Evolutionary conservation across 2,888 invertebrate species (phyloP).

Genomic region (Lepidochitona cinerea): DNA sequence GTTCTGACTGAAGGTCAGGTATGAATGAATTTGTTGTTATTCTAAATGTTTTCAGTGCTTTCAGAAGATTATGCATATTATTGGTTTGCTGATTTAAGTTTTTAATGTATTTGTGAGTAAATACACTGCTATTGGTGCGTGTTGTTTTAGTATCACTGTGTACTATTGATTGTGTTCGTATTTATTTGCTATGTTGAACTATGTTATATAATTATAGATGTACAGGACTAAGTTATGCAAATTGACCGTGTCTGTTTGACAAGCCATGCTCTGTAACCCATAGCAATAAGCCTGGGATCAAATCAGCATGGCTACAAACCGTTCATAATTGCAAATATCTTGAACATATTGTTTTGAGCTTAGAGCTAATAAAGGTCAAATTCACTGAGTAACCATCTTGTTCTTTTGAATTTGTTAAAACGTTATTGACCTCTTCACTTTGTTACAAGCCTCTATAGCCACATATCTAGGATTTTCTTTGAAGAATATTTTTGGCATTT

Average conservation of each 20-base stretch:
- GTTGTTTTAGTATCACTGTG: neutral
- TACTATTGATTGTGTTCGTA: neutral
- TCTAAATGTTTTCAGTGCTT: slow-evolving; percentile 6
- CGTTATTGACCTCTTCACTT: neutral
- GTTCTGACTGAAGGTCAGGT: too few species aligned
- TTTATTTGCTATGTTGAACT: neutral
- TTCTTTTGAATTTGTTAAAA: too few species aligned
- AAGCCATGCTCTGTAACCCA: neutral
- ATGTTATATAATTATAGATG: neutral
- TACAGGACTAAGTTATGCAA: slow-evolving; percentile 7
- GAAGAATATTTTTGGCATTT: too few species aligned
- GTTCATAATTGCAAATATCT: neutral
- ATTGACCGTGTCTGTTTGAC: neutral
- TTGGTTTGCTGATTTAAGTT: neutral
- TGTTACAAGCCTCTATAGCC: neutral
- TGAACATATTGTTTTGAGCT: slow-evolving; percentile 3
- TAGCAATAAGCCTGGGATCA: neutral
- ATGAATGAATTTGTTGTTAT: slow-evolving; percentile 1
- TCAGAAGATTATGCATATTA: slow-evolving; percentile 5
- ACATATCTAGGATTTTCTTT: too few species aligned
- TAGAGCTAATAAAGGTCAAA: slow-evolving; percentile 2
- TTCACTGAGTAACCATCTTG: neutral
- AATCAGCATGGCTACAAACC: neutral
- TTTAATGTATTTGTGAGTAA: neutral
- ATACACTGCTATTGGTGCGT: neutral